Conservation (phyloP, 2,888 invertebrate genomes). For the Pecten maximus region DNA sequence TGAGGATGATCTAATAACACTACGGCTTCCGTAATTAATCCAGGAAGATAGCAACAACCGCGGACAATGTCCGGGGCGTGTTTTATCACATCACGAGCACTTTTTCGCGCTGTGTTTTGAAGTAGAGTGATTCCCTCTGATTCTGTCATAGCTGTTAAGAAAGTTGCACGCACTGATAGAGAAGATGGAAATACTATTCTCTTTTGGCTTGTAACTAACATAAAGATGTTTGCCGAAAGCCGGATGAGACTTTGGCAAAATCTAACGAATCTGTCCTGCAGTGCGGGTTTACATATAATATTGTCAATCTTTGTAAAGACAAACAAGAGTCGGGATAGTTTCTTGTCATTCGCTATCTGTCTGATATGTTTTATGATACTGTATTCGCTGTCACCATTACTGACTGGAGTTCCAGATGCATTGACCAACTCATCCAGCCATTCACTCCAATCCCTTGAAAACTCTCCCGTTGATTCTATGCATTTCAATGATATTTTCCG, state of each 20-base stretch:
- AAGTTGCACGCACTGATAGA: background rate
- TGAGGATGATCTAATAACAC: background rate
- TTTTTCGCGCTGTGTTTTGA: background rate
- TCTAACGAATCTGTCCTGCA: background rate
- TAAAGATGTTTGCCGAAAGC: background rate
- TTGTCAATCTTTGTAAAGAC: conserved; percentile 38
- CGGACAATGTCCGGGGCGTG: conserved; percentile 12
- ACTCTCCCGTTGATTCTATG: background rate
- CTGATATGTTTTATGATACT: background rate
- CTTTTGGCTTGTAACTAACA: conserved; percentile 34
- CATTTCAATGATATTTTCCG: background rate
- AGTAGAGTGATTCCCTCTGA: background rate
- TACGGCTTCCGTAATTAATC: conserved; percentile 38
- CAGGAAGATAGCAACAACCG: conserved; percentile 39
- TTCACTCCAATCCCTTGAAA: background rate
- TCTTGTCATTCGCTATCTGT: background rate
- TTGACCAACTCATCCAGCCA: background rate
- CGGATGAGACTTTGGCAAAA: conserved; percentile 7
- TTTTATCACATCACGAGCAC: background rate
- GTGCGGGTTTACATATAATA: background rate
- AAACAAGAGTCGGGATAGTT: background rate
- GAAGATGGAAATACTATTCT: background rate
- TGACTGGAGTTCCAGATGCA: background rate
- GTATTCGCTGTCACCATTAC: background rate
- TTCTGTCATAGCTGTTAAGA: background rate